phyloP scores from a whole-genome alignment of 2,113 vertebrate species.

The Suncus etruscus region DNA sequence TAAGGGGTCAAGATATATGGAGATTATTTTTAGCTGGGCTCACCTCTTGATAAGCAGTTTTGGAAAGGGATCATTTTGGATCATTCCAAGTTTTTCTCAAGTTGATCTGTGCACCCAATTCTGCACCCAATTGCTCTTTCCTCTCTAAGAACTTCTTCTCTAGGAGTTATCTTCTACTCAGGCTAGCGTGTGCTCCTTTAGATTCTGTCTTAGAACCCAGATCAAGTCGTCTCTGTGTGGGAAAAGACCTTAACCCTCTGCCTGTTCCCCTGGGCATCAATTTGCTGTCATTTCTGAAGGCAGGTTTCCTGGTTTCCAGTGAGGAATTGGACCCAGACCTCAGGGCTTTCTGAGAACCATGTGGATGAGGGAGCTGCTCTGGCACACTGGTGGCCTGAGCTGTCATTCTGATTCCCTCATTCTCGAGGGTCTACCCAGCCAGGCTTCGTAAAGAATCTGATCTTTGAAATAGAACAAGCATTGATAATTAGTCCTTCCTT shows the following conservation, averaged over 20 bases:
- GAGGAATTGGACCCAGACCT: not conserved
- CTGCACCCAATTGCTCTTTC: not conserved
- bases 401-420: not conserved
- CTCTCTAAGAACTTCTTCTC: not conserved
- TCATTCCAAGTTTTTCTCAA: not conserved
- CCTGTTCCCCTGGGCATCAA: too few relatives aligned
- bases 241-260: too few relatives aligned
- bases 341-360: not conserved
- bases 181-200: not conserved
- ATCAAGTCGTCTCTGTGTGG: too few relatives aligned
- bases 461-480: not conserved
- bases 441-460: not conserved
- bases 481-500: not conserved
- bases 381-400: not conserved
- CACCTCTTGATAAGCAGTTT: not conserved
- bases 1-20: not conserved
- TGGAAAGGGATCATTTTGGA: not conserved
- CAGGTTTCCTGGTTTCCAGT: not conserved
- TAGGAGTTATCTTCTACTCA: not conserved
- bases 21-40: not conserved
- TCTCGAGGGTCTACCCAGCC: not conserved
- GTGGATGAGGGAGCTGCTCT: not conserved
- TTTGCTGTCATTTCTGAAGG: too few relatives aligned
- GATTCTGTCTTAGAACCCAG: constrained; percentile 12
- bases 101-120: not conserved